phyloP scores from a whole-genome alignment of 2,888 invertebrate species.

The Apamea epomidion region DNA sequence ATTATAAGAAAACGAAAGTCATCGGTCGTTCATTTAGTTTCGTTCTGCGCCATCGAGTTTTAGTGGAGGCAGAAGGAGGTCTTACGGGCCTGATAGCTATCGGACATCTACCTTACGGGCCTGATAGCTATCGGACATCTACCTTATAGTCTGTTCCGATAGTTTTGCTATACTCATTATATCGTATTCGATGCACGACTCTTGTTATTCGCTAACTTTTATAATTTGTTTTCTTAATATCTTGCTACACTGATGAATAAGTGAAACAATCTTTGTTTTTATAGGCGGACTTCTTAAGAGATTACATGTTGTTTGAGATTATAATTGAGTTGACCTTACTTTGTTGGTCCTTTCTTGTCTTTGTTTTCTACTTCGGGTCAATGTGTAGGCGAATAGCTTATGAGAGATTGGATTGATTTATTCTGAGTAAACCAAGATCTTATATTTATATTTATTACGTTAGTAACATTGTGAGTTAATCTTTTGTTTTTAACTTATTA shows the following conservation, averaged over 20 bases:
- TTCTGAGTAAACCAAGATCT: constrained; percentile 2
- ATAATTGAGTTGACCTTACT: constrained; percentile 49
- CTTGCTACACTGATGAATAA: constrained; percentile 49
- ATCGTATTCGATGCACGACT: constrained; percentile 52
- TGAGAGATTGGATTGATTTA: constrained; percentile 16
- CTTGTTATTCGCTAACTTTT: constrained; percentile 58
- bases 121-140: constrained; percentile 75
- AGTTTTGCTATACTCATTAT: constrained; percentile 60
- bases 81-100: constrained; percentile 76
- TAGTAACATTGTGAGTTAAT: neutral
- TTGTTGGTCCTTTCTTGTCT: constrained; percentile 41
- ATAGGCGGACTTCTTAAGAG: constrained; percentile 51
- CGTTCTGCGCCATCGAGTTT: constrained; percentile 85
- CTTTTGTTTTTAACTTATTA: neutral
- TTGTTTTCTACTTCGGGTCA: constrained; percentile 31
- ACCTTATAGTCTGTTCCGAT: constrained; percentile 75
- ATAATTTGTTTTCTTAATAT: constrained; percentile 59
- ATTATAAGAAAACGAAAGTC: constrained; percentile 86
- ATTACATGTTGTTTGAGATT: constrained; percentile 58
- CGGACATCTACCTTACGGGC: constrained; percentile 74
- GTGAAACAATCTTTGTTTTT: constrained; percentile 58
- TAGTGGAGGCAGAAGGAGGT: constrained; percentile 78
- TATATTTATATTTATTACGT: neutral
- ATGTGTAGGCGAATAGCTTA: constrained; percentile 19
- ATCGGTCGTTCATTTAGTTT: constrained; percentile 86